phyloP scores from a whole-genome alignment of 1,140 invertebrate species.

The Chelonus insularis region DNA sequence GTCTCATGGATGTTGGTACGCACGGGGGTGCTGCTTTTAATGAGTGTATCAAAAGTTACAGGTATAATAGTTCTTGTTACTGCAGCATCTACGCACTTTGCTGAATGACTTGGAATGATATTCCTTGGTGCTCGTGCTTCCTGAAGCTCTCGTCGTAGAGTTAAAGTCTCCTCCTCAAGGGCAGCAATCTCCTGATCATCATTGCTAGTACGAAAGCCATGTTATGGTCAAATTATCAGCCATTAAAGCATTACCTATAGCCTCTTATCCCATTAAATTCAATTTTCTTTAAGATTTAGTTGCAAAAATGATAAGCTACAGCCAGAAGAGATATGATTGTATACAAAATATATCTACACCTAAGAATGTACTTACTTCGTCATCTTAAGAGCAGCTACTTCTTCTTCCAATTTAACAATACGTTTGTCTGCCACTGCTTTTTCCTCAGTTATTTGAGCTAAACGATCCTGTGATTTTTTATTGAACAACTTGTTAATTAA shows the following conservation, averaged over 20 bases:
- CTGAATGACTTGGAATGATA: conserved; percentile 44
- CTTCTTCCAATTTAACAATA: conserved; percentile 48
- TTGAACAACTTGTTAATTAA: too few relatives aligned
- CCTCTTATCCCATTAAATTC: not conserved
- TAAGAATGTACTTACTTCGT: conserved; percentile 47
- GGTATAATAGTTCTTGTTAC: conserved; percentile 43
- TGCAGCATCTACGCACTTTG: conserved; percentile 55
- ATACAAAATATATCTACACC: not conserved
- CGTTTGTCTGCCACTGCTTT: conserved; percentile 49
- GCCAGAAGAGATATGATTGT: not conserved
- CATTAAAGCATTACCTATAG: not conserved
- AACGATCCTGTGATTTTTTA: conserved; percentile 42
- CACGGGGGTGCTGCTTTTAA: conserved; percentile 55
- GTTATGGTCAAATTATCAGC: conserved; percentile 17
- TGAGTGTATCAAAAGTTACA: conserved; percentile 48
- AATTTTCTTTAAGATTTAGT: not conserved
- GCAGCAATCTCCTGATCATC: conserved; percentile 55
- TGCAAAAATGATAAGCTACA: not conserved
- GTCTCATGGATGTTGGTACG: conserved; percentile 44
- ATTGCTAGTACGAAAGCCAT: conserved; percentile 42
- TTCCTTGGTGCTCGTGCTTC: conserved; percentile 52
- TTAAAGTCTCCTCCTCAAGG: conserved; percentile 56
- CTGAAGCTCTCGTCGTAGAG: conserved; percentile 54
- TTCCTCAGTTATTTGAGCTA: conserved; percentile 43
- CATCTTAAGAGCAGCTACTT: conserved; percentile 45